Base-by-base conservation (phyloP, 2,113 vertebrate genomes). In the Polypterus senegalus region DNA sequence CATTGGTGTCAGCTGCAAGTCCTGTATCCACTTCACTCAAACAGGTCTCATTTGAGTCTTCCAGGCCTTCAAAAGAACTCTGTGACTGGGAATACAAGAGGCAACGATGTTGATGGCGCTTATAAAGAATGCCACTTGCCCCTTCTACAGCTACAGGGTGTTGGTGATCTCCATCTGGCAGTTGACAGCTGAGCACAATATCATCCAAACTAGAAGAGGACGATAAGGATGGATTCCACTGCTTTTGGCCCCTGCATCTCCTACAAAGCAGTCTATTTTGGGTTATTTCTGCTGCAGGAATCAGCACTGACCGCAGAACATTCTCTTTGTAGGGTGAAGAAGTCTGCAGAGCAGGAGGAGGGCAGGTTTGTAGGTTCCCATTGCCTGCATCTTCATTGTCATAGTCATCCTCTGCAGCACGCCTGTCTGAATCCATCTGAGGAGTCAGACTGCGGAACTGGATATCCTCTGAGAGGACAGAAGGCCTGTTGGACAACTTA, bases 401-500 rank as follows among this genome's bases (percentile, higher is more conserved):
- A 7, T 51, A 9, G 58, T 72, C 74, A 43, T 61, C 67, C 9
- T 78, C 68, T 56, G 64, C 61, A 62, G 66, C 73, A 3, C 67
- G 64, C 27, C 67, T 68, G 7, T 67, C 71, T 3, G 63, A 67
- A 5, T 82, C 78, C 67, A 53, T 70, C 59, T 74, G 70, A 52
- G 80, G 76, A 69, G 79, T 86, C 65, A 77, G 80, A 45, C 77
- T 86, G n/a, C 91, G 87, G 45, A 85, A 86, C 48, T 91, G 91
- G 1, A 89, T 89, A 65, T 97, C 95, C 69, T 98, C 94, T 1
- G 94, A 97, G 58, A 96, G 87, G 49, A 97, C 88, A 0, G 94
- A 98, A 7, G 93, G 93, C 46, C 89, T 81, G 76, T 98, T 97
- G 71, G 94, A 97, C 67, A 98, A 79, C 75, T 94, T 98, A 73